These are phyloP conservation scores for Hypsibius dujardini DNA, from an alignment of 1,140 invertebrate genomes.

Conservation along the genomic window DNA sequence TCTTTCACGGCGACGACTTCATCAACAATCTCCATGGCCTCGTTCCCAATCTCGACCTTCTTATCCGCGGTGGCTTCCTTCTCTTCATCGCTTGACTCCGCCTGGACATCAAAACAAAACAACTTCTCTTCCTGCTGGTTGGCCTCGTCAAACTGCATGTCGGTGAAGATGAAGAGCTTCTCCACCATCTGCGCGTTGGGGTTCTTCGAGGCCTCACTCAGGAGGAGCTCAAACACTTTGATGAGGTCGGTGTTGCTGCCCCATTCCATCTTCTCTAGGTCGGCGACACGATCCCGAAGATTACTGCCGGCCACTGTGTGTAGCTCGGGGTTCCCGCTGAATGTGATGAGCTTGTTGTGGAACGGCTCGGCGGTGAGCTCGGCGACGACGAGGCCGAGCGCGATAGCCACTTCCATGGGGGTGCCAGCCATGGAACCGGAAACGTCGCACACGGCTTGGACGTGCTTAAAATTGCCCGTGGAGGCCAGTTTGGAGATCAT, in stretches of 20 bases:
- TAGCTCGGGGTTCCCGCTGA: background rate
- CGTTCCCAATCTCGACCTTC: no score
- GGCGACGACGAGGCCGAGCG: background rate
- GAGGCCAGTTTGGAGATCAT: background rate
- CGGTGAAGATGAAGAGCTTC: constrained; percentile 6
- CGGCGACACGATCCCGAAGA: background rate
- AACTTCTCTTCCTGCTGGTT: no score
- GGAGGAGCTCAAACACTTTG: background rate
- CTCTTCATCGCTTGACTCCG: no score
- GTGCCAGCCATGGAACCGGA: background rate
- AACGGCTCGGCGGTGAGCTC: background rate
- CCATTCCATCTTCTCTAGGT: background rate
- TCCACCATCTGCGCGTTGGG: background rate
- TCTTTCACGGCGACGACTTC: no score
- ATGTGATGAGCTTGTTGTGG: background rate
- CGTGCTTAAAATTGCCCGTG: background rate
- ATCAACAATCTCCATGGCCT: no score
- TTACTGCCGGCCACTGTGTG: background rate
- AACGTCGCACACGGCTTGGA: background rate
- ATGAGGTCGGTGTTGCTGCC: background rate
- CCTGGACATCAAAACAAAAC: no score
- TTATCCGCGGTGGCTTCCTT: no score
- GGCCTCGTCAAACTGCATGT: constrained; percentile 1
- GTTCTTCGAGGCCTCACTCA: background rate
- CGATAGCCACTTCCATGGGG: background rate